Conservation (phyloP, 2,888 invertebrate species). For the Mamestra brassicae region DNA sequence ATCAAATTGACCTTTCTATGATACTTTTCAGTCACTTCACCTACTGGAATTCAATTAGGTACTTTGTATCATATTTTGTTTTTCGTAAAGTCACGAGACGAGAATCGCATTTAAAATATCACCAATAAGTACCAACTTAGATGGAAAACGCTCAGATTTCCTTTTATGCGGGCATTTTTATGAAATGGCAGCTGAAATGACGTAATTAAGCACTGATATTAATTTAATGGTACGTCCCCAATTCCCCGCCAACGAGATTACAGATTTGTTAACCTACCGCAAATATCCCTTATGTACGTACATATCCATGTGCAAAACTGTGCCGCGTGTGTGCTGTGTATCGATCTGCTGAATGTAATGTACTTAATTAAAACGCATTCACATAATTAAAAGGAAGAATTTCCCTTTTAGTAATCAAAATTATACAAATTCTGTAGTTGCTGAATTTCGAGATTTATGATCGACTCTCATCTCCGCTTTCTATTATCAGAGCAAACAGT, state of each 20-base stretch:
- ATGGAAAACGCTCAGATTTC: slow-evolving; percentile 18
- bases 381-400: slow-evolving; percentile 7
- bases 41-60: neutral
- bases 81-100: neutral
- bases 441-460: slow-evolving; percentile 26
- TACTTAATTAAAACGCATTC: slow-evolving; percentile 9
- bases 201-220: slow-evolving; percentile 54
- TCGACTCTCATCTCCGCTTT: slow-evolving; percentile 34
- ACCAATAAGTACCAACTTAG: neutral
- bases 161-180: slow-evolving; percentile 23
- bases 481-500: slow-evolving; percentile 54
- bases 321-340: slow-evolving; percentile 3
- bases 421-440: slow-evolving; percentile 5
- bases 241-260: slow-evolving; percentile 47
- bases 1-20: neutral
- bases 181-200: slow-evolving; percentile 42
- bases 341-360: slow-evolving; percentile 2
- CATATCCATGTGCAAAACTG: neutral
- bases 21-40: neutral
- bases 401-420: slow-evolving; percentile 5
- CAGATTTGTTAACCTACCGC: slow-evolving; percentile 41
- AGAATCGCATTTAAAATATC: neutral
- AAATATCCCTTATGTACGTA: slow-evolving; percentile 20
- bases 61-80: neutral
- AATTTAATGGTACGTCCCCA: slow-evolving; percentile 58